Base-by-base conservation (phyloP, 2,113 vertebrate species). In the Burhinus oedicnemus region DNA sequence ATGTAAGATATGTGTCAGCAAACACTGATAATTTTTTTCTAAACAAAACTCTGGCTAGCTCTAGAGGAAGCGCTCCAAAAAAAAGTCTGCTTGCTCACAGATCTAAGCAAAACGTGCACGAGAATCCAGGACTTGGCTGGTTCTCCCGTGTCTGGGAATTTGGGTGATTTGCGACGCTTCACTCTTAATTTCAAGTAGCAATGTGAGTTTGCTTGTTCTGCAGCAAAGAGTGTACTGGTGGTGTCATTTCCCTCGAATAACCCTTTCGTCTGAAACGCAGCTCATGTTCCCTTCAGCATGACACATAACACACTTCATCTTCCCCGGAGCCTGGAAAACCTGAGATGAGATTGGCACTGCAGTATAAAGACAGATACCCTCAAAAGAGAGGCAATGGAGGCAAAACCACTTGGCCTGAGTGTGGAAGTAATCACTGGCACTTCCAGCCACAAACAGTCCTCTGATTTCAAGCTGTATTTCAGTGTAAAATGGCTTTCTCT, bases 331-430 rank as follows among this genome's bases (percentile, higher is more conserved):
- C 60, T 91, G 82, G 52, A 96, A 95, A 85, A 80, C 49, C 85
- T 85, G 90, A 69, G 82, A 88, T 90, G 75, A 97, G 87, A 74
- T 54, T 88, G 84, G 54, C 85, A 88, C 15, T 58, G 40, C 74
- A 90, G 44, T 83, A 79, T 84, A 55, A 77, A 91, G 74, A 94
- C 9, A 91, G 42, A 71, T 19, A 68, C 22, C 55, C 75, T 88
- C 5, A 5, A 83, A 94, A 92, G 17, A 47, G 16, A 69, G 30
- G 15, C 38, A 81, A 15, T 6, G 8, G 55, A 83, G 66, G 32
- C 49, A 75, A 84, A 93, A 40, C n/a, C 5, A n/a, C 66, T 93
- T 77, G 76, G 66, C 32, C 36, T 38, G 27, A 60, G 51, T 69
- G 51, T 69, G 54, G 93, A 94, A 94, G 89, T 74, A 80, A 87